Percentiles rank a stretch among this genome's conserved stretches.
These are phyloP conservation scores for Epinotia demarniana DNA, from an alignment of 2,888 invertebrate species.

Conservation along the genomic window DNA sequence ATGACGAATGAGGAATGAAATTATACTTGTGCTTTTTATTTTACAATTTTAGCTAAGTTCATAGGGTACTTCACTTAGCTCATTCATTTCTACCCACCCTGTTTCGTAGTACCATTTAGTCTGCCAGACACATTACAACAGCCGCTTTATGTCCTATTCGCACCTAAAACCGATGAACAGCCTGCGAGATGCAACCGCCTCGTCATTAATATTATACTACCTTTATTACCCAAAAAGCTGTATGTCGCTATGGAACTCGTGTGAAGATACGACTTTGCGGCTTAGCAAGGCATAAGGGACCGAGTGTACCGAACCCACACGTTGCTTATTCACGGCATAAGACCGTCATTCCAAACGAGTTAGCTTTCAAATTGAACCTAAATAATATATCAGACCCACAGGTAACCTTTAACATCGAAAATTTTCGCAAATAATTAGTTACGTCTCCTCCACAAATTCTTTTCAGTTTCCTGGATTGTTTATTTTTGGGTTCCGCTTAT, in stretches of 20 bases:
- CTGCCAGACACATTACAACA: background rate
- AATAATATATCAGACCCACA: slow-evolving; percentile 69
- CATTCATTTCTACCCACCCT: background rate
- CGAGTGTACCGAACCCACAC: slow-evolving; percentile 49
- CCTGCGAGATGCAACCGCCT: slow-evolving; percentile 50
- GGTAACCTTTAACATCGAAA: slow-evolving; percentile 65
- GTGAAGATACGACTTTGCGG: background rate
- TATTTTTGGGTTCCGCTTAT: slow-evolving; percentile 11
- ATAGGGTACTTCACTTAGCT: background rate
- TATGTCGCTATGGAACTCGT: background rate
- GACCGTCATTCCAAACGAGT: slow-evolving; percentile 66
- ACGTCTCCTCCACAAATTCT: slow-evolving; percentile 10
- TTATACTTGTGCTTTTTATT: too few species aligned
- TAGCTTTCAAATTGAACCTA: slow-evolving; percentile 77
- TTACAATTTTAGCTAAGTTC: background rate
- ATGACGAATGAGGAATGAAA: too few species aligned
- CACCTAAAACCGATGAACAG: slow-evolving; percentile 5
- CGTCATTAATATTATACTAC: slow-evolving; percentile 68
- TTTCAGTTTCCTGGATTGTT: slow-evolving; percentile 7
- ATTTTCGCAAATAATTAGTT: slow-evolving; percentile 50
- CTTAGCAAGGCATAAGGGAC: slow-evolving; percentile 51
- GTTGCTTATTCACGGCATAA: slow-evolving; percentile 76
- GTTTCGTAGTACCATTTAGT: background rate
- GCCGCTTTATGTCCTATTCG: background rate
- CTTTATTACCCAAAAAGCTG: background rate